A percentile compares a stretch with the other conserved stretches of the same genome.
phyloP scores from a whole-genome alignment of 1,140 invertebrate genomes.

The Notospermus geniculatus region DNA sequence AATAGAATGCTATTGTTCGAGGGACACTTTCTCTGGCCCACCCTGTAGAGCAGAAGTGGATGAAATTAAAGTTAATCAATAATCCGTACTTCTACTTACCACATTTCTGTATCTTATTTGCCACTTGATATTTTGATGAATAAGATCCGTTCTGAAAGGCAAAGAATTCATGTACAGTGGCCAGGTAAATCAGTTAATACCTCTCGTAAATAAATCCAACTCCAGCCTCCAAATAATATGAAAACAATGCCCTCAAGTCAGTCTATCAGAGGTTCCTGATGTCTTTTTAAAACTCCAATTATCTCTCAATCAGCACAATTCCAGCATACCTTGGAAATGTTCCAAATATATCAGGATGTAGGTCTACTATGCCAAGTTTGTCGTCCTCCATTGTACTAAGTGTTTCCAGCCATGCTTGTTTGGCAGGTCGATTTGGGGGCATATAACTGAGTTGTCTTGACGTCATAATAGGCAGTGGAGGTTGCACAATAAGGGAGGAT shows the following conservation, averaged over 20 bases:
- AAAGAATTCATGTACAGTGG: constrained; percentile 18
- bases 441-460: constrained; percentile 42
- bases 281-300: too few relatives aligned
- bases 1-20: too few relatives aligned
- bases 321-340: constrained; percentile 64
- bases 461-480: constrained; percentile 32
- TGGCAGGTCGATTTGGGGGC: constrained; percentile 50
- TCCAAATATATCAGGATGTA: constrained; percentile 87
- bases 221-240: neutral
- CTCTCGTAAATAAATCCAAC: too few relatives aligned
- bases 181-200: too few relatives aligned
- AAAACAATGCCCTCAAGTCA: too few relatives aligned
- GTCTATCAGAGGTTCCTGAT: too few relatives aligned
- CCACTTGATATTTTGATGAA: constrained; percentile 86
- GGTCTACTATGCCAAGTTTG: constrained; percentile 78
- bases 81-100: too few relatives aligned
- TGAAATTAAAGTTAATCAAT: too few relatives aligned
- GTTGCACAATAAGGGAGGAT: neutral
- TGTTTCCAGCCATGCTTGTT: constrained; percentile 91
- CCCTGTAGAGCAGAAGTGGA: too few relatives aligned
- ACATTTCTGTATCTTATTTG: constrained; percentile 81
- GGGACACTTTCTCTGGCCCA: too few relatives aligned
- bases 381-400: constrained; percentile 74
- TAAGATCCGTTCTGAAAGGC: constrained; percentile 73
- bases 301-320: neutral